Evolutionary conservation across 2,888 invertebrate species (phyloP).

Genomic region (Omphaloscelis lunosa): DNA sequence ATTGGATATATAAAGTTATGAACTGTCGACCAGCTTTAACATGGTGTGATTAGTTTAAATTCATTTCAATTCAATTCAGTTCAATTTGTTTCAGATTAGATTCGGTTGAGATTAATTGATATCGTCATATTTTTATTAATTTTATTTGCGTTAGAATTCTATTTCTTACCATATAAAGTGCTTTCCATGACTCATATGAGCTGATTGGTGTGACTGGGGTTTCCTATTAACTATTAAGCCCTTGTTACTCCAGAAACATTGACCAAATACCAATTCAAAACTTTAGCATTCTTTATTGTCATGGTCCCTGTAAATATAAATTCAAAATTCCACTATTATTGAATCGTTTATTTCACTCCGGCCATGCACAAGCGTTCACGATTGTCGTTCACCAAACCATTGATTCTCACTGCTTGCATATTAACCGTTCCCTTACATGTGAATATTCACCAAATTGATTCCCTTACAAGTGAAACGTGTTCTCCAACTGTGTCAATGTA

Average conservation of each 20-base stretch:
- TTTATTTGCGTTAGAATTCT: not conserved
- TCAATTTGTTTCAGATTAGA: too few relatives aligned
- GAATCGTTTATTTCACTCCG: not conserved
- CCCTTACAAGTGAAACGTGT: constrained; percentile 53
- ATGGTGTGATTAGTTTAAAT: constrained; percentile 18
- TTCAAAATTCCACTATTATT: not conserved
- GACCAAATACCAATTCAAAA: not conserved
- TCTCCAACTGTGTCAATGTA: constrained; percentile 64
- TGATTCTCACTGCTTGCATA: constrained; percentile 42
- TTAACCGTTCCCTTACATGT: constrained; percentile 44
- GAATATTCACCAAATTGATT: constrained; percentile 56
- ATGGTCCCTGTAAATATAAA: not conserved
- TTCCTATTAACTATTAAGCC: not conserved
- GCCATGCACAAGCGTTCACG: constrained; percentile 28
- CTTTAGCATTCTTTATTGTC: not conserved
- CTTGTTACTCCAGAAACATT: not conserved
- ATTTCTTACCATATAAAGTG: not conserved
- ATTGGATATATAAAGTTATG: constrained; percentile 38
- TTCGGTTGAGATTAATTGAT: constrained; percentile 7
- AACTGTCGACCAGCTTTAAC: constrained; percentile 22
- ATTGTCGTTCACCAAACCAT: constrained; percentile 30
- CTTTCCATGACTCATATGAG: not conserved
- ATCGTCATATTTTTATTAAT: not conserved
- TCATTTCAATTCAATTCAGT: too few relatives aligned
- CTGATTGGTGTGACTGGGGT: not conserved